Conservation (phyloP, 1,140 invertebrate genomes). For the Hylaeus volcanicus region DNA sequence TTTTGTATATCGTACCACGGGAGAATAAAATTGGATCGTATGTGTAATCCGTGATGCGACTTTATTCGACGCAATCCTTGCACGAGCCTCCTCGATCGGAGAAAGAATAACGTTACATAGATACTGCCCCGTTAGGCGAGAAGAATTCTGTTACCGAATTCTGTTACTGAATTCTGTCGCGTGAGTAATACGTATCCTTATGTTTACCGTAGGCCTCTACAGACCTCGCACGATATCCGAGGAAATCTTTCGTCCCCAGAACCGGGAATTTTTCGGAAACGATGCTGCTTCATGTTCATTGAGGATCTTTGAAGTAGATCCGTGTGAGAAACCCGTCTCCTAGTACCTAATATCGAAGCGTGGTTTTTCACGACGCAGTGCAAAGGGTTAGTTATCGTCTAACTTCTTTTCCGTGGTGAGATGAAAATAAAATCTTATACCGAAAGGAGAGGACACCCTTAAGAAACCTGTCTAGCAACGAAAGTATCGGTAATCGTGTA, state of each 20-base stretch:
- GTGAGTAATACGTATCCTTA: conserved; percentile 1
- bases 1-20: not conserved
- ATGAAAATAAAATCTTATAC: not conserved
- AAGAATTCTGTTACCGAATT: no score
- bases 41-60: no score
- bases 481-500: not conserved
- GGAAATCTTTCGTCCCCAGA: not conserved
- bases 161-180: not conserved
- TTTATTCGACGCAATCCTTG: not conserved
- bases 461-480: conserved; percentile 7
- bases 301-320: not conserved
- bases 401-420: not conserved
- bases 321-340: not conserved
- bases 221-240: not conserved
- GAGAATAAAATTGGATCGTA: not conserved
- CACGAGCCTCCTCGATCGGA: not conserved
- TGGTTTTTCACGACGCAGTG: not conserved
- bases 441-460: not conserved
- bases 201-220: not conserved
- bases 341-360: conserved; percentile 4
- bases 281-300: conserved; percentile 7
- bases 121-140: no score
- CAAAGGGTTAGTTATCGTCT: not conserved
- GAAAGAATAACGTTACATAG: not conserved
- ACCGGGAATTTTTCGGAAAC: conserved; percentile 4